Evolutionary conservation across 2,797 vertebrate species (phyloP).

Genomic region (Rhinella marina): DNA sequence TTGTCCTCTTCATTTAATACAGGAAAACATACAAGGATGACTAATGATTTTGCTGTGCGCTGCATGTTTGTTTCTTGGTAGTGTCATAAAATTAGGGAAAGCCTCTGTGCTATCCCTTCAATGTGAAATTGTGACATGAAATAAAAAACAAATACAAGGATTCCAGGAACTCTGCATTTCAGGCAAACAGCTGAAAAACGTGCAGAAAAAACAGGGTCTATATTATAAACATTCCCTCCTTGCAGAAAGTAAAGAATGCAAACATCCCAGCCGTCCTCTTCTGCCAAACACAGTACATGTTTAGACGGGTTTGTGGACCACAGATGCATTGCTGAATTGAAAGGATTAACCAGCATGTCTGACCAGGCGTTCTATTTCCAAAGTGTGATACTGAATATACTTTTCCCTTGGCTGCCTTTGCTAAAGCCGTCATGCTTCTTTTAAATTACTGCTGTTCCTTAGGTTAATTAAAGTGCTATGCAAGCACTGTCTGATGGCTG

Average conservation of each 20-base stretch:
- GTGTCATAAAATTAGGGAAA: background rate
- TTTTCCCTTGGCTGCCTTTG: constrained; percentile 62
- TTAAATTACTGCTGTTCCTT: constrained; percentile 57
- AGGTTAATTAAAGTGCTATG: constrained; percentile 62
- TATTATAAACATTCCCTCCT: constrained; percentile 64
- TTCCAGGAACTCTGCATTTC: constrained; percentile 28
- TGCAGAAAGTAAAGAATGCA: constrained; percentile 56
- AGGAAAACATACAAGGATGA: no score
- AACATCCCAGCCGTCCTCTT: constrained; percentile 58
- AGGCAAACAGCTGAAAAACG: constrained; percentile 13
- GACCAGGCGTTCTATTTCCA: constrained; percentile 44
- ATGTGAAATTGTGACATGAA: constrained; percentile 20
- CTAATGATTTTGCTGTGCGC: no score
- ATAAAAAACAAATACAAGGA: constrained; percentile 23
- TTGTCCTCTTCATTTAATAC: no score
- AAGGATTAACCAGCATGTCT: constrained; percentile 56
- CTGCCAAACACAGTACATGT: constrained; percentile 60
- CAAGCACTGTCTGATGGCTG: constrained; percentile 51
- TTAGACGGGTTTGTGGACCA: constrained; percentile 52
- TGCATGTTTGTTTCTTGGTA: background rate
- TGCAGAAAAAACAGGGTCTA: constrained; percentile 6
- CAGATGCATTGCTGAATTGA: constrained; percentile 55
- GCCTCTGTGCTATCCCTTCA: background rate
- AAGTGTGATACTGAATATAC: constrained; percentile 59
- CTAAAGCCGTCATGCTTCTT: constrained; percentile 59